phyloP scores from a whole-genome alignment of 2,888 invertebrate genomes.

The Dendrolimus pini region DNA sequence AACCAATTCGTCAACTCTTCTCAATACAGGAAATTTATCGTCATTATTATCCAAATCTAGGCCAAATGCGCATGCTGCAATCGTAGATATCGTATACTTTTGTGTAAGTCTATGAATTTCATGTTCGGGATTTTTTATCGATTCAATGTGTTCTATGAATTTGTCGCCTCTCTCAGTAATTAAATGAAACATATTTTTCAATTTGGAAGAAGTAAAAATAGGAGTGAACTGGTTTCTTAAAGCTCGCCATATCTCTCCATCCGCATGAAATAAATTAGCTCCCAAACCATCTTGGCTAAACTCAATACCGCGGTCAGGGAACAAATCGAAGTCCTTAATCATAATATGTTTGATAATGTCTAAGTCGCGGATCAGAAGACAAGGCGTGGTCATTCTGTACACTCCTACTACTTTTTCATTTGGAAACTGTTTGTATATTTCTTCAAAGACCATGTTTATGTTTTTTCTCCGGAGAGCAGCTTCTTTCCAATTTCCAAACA shows the following conservation, averaged over 20 bases:
- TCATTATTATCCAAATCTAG: conserved; percentile 13
- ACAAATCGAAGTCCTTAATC: conserved; percentile 32
- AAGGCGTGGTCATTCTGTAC: conserved; percentile 22
- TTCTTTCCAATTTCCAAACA: conserved; percentile 24
- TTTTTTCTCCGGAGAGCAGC: conserved; percentile 12
- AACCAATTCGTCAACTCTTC: conserved; percentile 8
- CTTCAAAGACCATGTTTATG: conserved; percentile 13
- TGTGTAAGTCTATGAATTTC: conserved; percentile 15
- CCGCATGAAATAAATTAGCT: conserved; percentile 27
- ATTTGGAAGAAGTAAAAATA: conserved; percentile 31
- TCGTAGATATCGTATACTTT: conserved; percentile 20
- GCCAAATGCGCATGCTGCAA: conserved; percentile 19
- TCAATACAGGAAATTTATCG: conserved; percentile 4
- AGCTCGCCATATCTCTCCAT: conserved; percentile 28
- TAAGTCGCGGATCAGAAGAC: conserved; percentile 28
- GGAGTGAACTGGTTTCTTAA: conserved; percentile 29
- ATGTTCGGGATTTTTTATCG: conserved; percentile 10
- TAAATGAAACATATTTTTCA: conserved; percentile 28
- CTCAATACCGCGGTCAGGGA: conserved; percentile 28
- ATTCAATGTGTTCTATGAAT: background rate
- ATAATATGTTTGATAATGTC: conserved; percentile 30
- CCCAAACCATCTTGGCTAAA: conserved; percentile 26
- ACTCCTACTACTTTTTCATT: conserved; percentile 26
- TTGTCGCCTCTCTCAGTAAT: background rate
- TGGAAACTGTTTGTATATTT: conserved; percentile 19